Evolutionary conservation across 2,113 vertebrate genomes (phyloP), one percentile per base, ranked within the genome.

Genomic region (Odocoileus hemionus): DNA sequence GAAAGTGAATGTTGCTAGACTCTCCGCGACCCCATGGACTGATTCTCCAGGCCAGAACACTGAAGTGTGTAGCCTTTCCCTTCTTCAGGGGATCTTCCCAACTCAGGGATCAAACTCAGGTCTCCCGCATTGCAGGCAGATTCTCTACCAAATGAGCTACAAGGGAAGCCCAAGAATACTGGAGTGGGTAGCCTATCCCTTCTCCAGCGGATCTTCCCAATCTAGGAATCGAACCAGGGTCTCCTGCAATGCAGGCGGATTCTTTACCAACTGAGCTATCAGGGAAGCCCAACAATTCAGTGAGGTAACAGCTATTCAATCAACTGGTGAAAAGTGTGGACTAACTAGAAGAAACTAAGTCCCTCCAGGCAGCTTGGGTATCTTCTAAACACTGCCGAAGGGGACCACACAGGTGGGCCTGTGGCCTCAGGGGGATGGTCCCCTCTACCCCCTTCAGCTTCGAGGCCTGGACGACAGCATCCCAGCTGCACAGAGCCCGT

Each of bases 401-500:
- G 4, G 15, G 50, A n/a, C 16, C 47, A 19, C 30, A 33, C 55
- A 64, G 17, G 17, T 5, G 33, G 26, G 52, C 45, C 78, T 50
- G 19, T 5, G 3, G 23, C 30, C 19, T 26, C 17, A 1, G 7
- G 50, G 19, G 5, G 33, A 55, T 0, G 21, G 28, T 4, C 26
- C 26, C 6, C 57, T 85, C 17, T 39, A 64, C 82, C 78, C 88
- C 82, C 43, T 25, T 8, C 26, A 28, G 90, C 28, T 12, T 14
- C n/a, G 0, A 60, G 87, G 58, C 64, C 74, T 14, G 21, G 79
- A 70, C 25, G 33, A n/a, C 1, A 47, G 28, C 60, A 13, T 55
- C 74, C 5, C 13, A 6, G 57, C 15, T 15, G 47, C 54, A 50
- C 8, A 43, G 17, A 67, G 83, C 67, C 28, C 19, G 4, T 2